phyloP scores from a whole-genome alignment of 2,888 invertebrate genomes.

The Andrena marginata region DNA sequence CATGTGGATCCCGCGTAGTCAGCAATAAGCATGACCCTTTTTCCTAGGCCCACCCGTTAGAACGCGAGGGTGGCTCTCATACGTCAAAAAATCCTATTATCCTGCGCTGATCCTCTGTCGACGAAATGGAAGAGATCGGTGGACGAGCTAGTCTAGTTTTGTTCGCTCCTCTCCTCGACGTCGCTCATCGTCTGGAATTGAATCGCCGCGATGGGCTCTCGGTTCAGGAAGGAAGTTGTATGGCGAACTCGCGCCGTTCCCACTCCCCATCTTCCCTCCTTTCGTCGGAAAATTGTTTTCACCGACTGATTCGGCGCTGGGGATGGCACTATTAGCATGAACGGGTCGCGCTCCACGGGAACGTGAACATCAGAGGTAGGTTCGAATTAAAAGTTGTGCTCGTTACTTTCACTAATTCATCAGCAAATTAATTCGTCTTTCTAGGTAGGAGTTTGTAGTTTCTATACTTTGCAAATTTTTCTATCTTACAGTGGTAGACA shows the following conservation, averaged over 20 bases:
- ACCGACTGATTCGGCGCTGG: constrained; percentile 22
- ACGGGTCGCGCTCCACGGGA: background rate
- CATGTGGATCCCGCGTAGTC: constrained; percentile 73
- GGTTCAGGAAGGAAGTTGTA: constrained; percentile 56
- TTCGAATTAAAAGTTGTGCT: constrained; percentile 2
- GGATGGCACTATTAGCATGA: constrained; percentile 13
- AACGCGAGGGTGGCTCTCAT: constrained; percentile 54
- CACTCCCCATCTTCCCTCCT: background rate
- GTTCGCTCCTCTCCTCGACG: constrained; percentile 72
- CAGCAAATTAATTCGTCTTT: too few species aligned
- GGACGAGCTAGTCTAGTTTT: constrained; percentile 66
- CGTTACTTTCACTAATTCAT: background rate
- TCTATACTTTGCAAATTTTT: background rate
- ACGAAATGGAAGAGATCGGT: constrained; percentile 67
- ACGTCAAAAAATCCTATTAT: constrained; percentile 77
- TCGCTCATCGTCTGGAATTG: constrained; percentile 71
- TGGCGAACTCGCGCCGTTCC: constrained; percentile 38
- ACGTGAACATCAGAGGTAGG: background rate
- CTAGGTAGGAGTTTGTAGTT: background rate
- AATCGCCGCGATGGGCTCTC: constrained; percentile 66
- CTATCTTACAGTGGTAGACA: background rate
- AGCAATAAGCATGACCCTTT: constrained; percentile 78
- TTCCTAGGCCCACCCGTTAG: constrained; percentile 55
- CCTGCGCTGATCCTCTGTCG: constrained; percentile 69
- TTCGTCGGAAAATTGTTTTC: constrained; percentile 32